Evolutionary conservation across 2,888 invertebrate genomes (phyloP), one percentile per base, ranked within the genome.

Genomic region (Blastobasis adustella): DNA sequence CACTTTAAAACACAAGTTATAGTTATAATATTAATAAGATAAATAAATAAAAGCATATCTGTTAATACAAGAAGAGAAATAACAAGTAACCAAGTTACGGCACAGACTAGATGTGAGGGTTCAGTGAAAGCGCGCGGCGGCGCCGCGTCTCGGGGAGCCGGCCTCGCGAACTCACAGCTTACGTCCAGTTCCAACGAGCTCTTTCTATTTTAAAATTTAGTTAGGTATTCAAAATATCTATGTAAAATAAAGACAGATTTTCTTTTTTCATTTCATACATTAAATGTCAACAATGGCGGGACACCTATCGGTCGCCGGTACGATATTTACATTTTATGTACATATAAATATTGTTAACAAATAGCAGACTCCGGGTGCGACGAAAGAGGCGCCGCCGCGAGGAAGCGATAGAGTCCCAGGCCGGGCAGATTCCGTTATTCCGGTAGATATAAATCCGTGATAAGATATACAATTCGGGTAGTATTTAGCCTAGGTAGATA

Each of bases 51-150:
- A 55, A 62, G 56, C 61, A 63, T 57, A 63, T 61, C 66, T 58
- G 68, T 58, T 60, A 55, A 63, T 59, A 66, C 60, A 63, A 63
- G 58, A 66, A 66, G 70, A 69, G 67, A 73, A 74, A 74, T 65
- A 75, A 76, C 71, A 74, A 79, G 73, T 76, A 66, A 72, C 68
- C 72, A 67, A 23, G 23, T 23, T 23, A 23, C 68, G 75, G 76
- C 71, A 69, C 69, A 85, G 85, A 85, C 83, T 85, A 85, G 84
- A 82, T 72, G 75, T 66, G 69, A 76, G 79, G 73, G 23, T 23
- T 23, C 23, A 23, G 23, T 1, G 23, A 23, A 23, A 23, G 23
- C 23, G 23, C 23, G 23, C 23, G 23, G 23, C 23, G 23, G 23
- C 23, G 23, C 23, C 23, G n/a, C n/a, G 23, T 23, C 23, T 1